Percentiles rank a stretch among this genome's conserved stretches.
Conservation (phyloP, 2,888 invertebrate genomes). For the Aphodius sticticus region DNA sequence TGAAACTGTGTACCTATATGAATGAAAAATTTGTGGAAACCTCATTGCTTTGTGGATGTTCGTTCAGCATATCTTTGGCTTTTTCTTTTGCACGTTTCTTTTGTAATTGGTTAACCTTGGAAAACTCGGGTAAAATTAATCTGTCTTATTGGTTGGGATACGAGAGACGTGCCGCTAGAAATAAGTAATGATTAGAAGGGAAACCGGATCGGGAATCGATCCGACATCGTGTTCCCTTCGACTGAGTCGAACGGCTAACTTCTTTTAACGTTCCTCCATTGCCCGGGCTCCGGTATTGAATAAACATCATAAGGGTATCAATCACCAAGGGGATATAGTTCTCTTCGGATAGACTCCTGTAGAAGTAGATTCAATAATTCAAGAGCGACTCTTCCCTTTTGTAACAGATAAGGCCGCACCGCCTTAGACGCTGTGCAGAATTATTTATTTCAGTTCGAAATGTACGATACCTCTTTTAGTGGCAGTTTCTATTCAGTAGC, state of each 20-base stretch:
- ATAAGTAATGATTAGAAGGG: conserved; percentile 15
- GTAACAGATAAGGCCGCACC: conserved; percentile 38
- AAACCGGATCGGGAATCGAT: not conserved
- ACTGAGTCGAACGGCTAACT: not conserved
- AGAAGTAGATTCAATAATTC: conserved; percentile 53
- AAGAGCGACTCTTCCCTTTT: conserved; percentile 51
- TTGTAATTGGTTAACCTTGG: conserved; percentile 15
- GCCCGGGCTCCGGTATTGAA: conserved; percentile 45
- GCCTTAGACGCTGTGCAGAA: too few relatives aligned
- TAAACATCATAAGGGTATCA: conserved; percentile 54
- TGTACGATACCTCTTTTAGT: too few relatives aligned
- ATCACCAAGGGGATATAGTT: conserved; percentile 50
- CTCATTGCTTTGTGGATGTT: too few relatives aligned
- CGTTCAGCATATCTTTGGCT: too few relatives aligned
- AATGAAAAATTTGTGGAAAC: too few relatives aligned
- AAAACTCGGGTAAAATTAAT: conserved; percentile 6
- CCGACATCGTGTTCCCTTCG: not conserved
- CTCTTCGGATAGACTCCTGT: conserved; percentile 49
- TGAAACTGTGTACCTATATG: too few relatives aligned
- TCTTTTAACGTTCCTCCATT: not conserved
- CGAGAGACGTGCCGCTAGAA: not conserved
- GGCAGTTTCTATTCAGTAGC: too few relatives aligned
- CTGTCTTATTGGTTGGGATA: conserved; percentile 9
- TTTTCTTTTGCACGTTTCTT: too few relatives aligned
- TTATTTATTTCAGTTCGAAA: too few relatives aligned